phyloP scores from a whole-genome alignment of 2,113 vertebrate genomes.

The Coreoperca whiteheadi region DNA sequence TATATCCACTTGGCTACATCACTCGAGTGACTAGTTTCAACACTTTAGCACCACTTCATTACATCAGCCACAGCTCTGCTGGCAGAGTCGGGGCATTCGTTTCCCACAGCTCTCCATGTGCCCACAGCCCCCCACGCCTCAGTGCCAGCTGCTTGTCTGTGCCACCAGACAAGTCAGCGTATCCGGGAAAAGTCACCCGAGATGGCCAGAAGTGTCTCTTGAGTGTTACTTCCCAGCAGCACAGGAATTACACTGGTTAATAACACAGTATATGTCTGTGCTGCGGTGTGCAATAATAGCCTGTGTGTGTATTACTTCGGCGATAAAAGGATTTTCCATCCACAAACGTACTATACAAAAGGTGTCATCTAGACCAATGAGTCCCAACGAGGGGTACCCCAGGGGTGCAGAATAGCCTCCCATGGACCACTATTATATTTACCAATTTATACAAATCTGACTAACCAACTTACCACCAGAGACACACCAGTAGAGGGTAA shows the following conservation, averaged over 20 bases:
- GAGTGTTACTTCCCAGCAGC: constrained; percentile 24
- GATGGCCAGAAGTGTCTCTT: constrained; percentile 8
- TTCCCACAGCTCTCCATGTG: constrained; percentile 37
- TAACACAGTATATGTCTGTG: background rate
- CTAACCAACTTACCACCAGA: background rate
- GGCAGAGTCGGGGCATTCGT: constrained; percentile 42
- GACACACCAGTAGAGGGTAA: background rate
- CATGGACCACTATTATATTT: background rate
- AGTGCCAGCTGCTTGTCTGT: constrained; percentile 42
- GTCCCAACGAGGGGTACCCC: too few relatives aligned
- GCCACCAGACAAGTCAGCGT: constrained; percentile 31
- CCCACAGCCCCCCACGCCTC: constrained; percentile 40
- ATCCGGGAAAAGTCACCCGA: constrained; percentile 18
- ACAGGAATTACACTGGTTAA: background rate
- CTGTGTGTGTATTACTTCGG: background rate
- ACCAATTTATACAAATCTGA: background rate
- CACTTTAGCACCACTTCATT: constrained; percentile 61
- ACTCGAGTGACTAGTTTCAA: constrained; percentile 58
- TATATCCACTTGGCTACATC: constrained; percentile 35
- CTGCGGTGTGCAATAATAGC: background rate
- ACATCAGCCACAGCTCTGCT: constrained; percentile 61
- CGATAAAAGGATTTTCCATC: background rate
- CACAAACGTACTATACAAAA: background rate
- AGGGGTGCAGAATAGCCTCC: too few relatives aligned
- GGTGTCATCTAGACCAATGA: background rate